phyloP scores from a whole-genome alignment of 2,888 invertebrate genomes.

The Baronia brevicornis region DNA sequence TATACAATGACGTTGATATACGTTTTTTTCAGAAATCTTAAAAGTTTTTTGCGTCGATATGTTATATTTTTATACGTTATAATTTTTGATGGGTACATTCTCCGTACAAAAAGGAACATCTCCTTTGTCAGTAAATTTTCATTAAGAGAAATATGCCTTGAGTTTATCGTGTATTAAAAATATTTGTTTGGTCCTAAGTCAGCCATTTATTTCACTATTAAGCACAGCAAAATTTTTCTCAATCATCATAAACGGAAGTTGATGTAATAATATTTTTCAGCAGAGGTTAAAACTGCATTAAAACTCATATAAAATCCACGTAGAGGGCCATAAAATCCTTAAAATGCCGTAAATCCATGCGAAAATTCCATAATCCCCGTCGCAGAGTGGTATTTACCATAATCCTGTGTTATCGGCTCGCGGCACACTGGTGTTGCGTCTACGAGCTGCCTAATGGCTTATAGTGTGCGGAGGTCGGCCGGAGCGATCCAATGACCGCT shows the following conservation, averaged over 20 bases:
- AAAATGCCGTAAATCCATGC: conserved; percentile 41
- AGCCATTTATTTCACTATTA: too few species aligned
- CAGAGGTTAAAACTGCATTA: conserved; percentile 11
- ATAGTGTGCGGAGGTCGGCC: background rate
- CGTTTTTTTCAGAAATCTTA: too few species aligned
- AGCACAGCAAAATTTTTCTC: too few species aligned
- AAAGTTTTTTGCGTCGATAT: too few species aligned
- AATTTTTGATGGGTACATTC: too few species aligned
- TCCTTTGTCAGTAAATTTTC: too few species aligned
- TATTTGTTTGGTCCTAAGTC: too few species aligned
- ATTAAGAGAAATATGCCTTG: too few species aligned
- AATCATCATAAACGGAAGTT: conserved; percentile 1
- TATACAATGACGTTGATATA: too few species aligned
- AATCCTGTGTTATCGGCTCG: conserved; percentile 18
- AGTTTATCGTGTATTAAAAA: too few species aligned
- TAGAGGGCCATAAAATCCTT: conserved; percentile 34
- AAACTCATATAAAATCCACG: conserved; percentile 7
- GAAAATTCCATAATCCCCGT: conserved; percentile 41
- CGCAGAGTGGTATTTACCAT: conserved; percentile 37
- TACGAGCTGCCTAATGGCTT: conserved; percentile 4
- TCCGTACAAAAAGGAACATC: too few species aligned
- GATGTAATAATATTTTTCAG: conserved; percentile 6
- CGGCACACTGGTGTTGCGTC: conserved; percentile 9
- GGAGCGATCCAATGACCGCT: background rate
- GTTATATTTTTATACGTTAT: too few species aligned